phyloP scores from a whole-genome alignment of 2,888 invertebrate genomes.

The Graphium colonna region DNA sequence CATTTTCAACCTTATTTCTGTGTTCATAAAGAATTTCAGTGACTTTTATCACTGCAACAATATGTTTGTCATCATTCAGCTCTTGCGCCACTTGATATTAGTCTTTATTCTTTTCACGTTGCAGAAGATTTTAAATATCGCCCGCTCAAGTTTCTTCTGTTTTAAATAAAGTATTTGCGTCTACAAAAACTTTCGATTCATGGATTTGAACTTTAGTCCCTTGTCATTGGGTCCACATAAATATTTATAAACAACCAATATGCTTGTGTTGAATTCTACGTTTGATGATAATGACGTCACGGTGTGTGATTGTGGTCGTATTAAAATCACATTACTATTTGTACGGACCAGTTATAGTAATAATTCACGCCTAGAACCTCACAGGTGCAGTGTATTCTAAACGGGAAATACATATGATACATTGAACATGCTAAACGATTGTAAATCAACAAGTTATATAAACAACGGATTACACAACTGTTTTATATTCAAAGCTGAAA shows the following conservation, averaged over 20 bases:
- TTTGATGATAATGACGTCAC: slow-evolving; percentile 70
- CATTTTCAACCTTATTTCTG: slow-evolving; percentile 21
- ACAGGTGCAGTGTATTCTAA: slow-evolving; percentile 15
- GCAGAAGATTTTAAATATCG: slow-evolving; percentile 46
- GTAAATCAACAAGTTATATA: neutral
- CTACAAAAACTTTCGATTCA: slow-evolving; percentile 4
- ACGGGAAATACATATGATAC: neutral
- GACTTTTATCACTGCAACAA: neutral
- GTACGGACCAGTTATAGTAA: slow-evolving; percentile 58
- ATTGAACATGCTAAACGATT: neutral
- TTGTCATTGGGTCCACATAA: slow-evolving; percentile 21
- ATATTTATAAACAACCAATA: slow-evolving; percentile 11
- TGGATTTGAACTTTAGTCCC: slow-evolving; percentile 3
- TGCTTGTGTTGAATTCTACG: slow-evolving; percentile 23
- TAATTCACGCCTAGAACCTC: slow-evolving; percentile 56
- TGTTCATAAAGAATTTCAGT: slow-evolving; percentile 22
- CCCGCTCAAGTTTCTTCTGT: slow-evolving; percentile 34
- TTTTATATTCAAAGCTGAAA: too few relatives aligned
- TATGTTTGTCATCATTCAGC: slow-evolving; percentile 9
- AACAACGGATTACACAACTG: too few relatives aligned
- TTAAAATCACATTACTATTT: slow-evolving; percentile 76
- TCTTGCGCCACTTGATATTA: slow-evolving; percentile 37
- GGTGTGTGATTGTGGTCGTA: slow-evolving; percentile 56
- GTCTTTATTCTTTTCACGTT: slow-evolving; percentile 42
- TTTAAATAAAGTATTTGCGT: slow-evolving; percentile 21